These are phyloP conservation scores for Neogobius melanostomus DNA, from an alignment of 2,113 vertebrate genomes.

Conservation along the genomic window DNA sequence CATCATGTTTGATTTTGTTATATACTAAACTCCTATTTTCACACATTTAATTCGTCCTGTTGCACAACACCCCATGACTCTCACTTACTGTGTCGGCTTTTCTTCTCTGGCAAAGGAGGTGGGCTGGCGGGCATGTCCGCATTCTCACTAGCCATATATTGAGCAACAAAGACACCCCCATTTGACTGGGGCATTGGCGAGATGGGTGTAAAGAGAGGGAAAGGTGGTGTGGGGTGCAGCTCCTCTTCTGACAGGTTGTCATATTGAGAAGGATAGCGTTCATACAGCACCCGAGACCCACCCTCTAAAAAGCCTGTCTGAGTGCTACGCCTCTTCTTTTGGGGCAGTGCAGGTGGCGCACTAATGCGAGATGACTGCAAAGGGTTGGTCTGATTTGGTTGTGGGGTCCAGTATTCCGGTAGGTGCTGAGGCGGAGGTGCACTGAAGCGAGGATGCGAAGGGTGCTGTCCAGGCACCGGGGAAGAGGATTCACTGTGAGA, in stretches of 20 bases:
- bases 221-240: constrained; percentile 75
- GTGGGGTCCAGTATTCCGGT: constrained; percentile 64
- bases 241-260: constrained; percentile 94
- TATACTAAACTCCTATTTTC: constrained; percentile 8
- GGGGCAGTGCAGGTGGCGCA: constrained; percentile 88
- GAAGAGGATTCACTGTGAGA: constrained; percentile 87
- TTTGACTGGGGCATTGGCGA: constrained; percentile 85
- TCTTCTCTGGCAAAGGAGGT: constrained; percentile 95
- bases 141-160: constrained; percentile 76
- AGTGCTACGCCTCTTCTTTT: constrained; percentile 91
- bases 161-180: constrained; percentile 77
- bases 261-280: constrained; percentile 90
- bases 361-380: constrained; percentile 64
- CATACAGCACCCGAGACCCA: constrained; percentile 80
- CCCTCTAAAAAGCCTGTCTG: constrained; percentile 71
- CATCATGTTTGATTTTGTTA: constrained; percentile 11
- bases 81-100: constrained; percentile 92
- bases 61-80: neutral
- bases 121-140: constrained; percentile 83
- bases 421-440: constrained; percentile 63
- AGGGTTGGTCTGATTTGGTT: constrained; percentile 53
- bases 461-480: constrained; percentile 79
- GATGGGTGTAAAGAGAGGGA: constrained; percentile 82
- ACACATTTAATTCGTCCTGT: neutral
- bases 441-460: constrained; percentile 77